Conservation (phyloP, 2,113 vertebrate genomes). For the Sula dactylatra region DNA sequence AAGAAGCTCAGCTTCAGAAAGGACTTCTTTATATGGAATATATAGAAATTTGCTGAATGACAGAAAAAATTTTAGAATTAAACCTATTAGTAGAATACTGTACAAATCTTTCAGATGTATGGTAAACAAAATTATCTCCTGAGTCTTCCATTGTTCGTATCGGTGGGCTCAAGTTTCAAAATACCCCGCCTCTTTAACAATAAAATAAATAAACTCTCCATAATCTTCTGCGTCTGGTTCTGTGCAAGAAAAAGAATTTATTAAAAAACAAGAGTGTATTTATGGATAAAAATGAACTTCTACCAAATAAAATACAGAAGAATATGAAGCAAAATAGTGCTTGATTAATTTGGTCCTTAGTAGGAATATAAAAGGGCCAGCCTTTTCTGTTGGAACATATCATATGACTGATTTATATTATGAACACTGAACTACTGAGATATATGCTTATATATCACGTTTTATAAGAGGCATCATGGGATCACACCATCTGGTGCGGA, state of each 20-base stretch:
- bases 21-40: not conserved
- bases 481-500: constrained; percentile 65
- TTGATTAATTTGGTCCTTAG: constrained; percentile 66
- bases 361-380: constrained; percentile 57
- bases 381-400: constrained; percentile 39
- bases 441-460: constrained; percentile 66
- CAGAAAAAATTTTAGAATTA: not conserved
- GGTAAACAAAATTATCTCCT: not conserved
- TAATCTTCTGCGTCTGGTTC: not conserved
- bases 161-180: not conserved
- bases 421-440: constrained; percentile 62
- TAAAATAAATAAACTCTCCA: not conserved
- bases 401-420: constrained; percentile 57
- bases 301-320: not conserved
- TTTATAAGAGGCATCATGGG: constrained; percentile 56
- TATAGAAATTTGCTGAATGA: not conserved
- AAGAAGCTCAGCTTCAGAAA: not conserved
- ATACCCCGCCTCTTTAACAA: not conserved
- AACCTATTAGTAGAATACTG: not conserved
- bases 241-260: not conserved
- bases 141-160: not conserved
- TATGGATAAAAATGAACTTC: not conserved
- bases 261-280: not conserved
- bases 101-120: not conserved
- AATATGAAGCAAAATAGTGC: constrained; percentile 17